Base-by-base conservation (phyloP, 1,140 invertebrate species). In the Euwallacea fornicatus region DNA sequence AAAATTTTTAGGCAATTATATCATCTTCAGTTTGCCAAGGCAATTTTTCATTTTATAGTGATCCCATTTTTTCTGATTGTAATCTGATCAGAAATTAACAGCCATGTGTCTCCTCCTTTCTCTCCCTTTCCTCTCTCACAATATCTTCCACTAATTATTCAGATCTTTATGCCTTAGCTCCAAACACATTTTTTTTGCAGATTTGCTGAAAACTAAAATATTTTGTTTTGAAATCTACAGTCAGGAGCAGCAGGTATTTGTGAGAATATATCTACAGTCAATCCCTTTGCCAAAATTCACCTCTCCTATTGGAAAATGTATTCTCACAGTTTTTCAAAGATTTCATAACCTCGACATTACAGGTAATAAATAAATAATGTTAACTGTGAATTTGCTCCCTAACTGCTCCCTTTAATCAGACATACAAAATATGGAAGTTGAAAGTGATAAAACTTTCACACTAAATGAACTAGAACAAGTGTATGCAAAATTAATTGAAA, bases 281-380 rank as follows among this genome's bases (percentile, higher is more conserved):
- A 63, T 80, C 66, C 78, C 78, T 71, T 62, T 78, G 16, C 55
- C 55, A 11, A 58, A 33, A 58, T 58, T 10, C 16, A 16, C 55
- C 1, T 1, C n/a, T 21, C 10, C 10, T 9, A 58, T 58, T 58
- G 9, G 13, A 9, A 11, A 58, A 58, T 9, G 8, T 13, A 16
- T 58, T 13, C n/a, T n/a, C 2, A 33, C 10, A 2, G 55, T 15
- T 58, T 58, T 58, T 21, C 13, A 58, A 15, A 16, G 8, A 7
- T 58, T 58, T 58, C 16, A 58, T 33, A 33, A 33, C 55, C 10
- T 58, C 9, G 8, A 13, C 16, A 13, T 58, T 13, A 16, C 10
- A 58, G 55, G 16, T 58, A 58, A 58, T 2, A 16, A 7, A n/a
- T 58, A 13, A 58, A 58, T 58, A 58, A 58, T 2, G 4, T 58